Base-by-base conservation (phyloP, 2,888 invertebrate genomes). In the Himalopsyche anomala region DNA sequence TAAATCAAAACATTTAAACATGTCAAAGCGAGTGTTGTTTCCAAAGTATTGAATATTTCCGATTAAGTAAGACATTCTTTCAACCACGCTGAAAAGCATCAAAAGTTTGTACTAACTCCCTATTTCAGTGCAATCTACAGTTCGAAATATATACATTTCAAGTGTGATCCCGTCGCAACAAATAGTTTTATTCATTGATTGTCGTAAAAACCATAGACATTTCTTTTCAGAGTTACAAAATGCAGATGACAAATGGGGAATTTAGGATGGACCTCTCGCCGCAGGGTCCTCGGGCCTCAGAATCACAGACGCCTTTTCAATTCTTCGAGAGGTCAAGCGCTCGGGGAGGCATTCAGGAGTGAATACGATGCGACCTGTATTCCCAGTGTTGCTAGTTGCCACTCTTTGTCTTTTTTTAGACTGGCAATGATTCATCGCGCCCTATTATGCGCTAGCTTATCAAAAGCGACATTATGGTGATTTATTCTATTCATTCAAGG, bases 141-240 rank as follows among this genome's bases (percentile, higher is more conserved):
- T n/a, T 55, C 12, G 5, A 55, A 55, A 55, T 55, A 11, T 55
- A 17, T 0, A 56, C 0, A 19, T 62, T 11, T 2, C 17, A 4
- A 5, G 62, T 62, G 15, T 19, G 9, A 28, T 62, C 19, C 62
- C 8, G 62, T 62, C 19, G 19, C 51, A 84, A 83, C 81, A 86
- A 81, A 86, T 84, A 84, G 15, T 86, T 86, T 81, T 86, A 82
- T 81, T 86, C 86, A 86, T 51, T 86, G 84, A 86, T 86, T 62
- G 84, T 86, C 84, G 84, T 86, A 86, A 86, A 86, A 74, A 82
- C 85, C 85, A 54, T 82, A 85, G 81, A 85, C 81, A 80, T 85
- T 85, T 85, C 81, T 81, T 85, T 85, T 81, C 81, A 81, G 40
- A 62, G 45, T 51, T 84, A 69, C 84, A 74, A 85, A 81, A 42